These are phyloP conservation scores for Leucophora obtusa DNA, from an alignment of 2,888 invertebrate species.

Conservation along the genomic window DNA sequence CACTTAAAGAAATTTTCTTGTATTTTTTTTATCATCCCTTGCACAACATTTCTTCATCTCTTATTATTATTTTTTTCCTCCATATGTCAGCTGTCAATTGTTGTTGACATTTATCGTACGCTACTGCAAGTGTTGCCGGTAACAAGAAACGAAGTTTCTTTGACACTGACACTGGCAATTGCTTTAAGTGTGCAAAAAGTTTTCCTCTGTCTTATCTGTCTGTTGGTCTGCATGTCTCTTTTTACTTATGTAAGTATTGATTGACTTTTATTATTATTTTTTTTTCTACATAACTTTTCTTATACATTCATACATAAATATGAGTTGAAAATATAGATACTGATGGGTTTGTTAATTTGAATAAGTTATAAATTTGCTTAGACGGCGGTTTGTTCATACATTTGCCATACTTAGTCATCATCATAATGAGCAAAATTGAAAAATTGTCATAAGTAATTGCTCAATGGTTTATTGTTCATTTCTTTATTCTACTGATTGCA, in stretches of 20 bases:
- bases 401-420: conserved; percentile 28
- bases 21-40: background rate
- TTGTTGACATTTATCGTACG: conserved; percentile 38
- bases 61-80: conserved; percentile 4
- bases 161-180: conserved; percentile 15
- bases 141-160: background rate
- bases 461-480: conserved; percentile 6
- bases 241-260: background rate
- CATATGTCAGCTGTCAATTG: conserved; percentile 37
- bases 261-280: conserved; percentile 3
- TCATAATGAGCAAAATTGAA: conserved; percentile 19
- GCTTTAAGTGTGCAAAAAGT: background rate
- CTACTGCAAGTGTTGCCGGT: background rate
- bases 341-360: conserved; percentile 7
- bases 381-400: background rate
- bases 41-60: background rate
- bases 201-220: background rate
- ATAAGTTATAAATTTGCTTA: conserved; percentile 7
- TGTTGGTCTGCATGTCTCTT: background rate
- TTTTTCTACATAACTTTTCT: conserved; percentile 5
- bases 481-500: background rate
- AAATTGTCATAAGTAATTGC: conserved; percentile 32
- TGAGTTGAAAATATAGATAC: background rate
- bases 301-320: background rate
- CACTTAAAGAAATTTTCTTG: background rate